These are phyloP conservation scores for Ochropleura plecta DNA, from an alignment of 2,888 invertebrate species.

Conservation along the genomic window DNA sequence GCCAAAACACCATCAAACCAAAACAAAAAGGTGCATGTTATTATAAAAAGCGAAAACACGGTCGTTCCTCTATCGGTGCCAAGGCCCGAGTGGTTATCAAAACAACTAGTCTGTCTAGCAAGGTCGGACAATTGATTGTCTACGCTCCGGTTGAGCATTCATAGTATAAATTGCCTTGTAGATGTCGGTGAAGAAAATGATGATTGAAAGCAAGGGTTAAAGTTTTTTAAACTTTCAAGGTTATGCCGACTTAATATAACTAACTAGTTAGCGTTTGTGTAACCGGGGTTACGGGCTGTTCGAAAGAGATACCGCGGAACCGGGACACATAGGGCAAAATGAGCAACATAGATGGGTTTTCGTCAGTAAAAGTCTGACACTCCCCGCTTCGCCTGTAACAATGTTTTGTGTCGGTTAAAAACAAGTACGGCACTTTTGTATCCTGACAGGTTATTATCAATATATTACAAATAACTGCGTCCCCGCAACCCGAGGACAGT, in stretches of 20 bases:
- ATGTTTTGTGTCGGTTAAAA: conserved; percentile 17
- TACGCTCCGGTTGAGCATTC: conserved; percentile 33
- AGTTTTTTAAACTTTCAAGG: conserved; percentile 27
- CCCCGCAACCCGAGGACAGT: conserved; percentile 33
- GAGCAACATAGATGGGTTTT: too few relatives aligned
- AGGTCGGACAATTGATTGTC: conserved; percentile 58
- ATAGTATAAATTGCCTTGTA: conserved; percentile 46
- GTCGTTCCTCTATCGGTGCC: conserved; percentile 59
- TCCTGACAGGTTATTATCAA: conserved; percentile 49
- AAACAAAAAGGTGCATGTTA: conserved; percentile 42
- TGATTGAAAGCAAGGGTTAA: neutral
- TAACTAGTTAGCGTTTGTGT: neutral
- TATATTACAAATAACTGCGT: conserved; percentile 49
- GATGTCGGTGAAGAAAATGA: conserved; percentile 10
- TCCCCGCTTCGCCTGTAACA: neutral
- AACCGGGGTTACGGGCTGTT: neutral
- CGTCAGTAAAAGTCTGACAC: too few relatives aligned
- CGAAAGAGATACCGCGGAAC: too few relatives aligned
- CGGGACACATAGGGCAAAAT: too few relatives aligned
- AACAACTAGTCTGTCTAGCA: conserved; percentile 60
- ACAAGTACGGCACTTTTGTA: conserved; percentile 20
- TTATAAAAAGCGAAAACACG: conserved; percentile 65
- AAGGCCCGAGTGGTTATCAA: conserved; percentile 63
- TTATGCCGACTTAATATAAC: neutral
- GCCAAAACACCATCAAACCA: neutral